These are phyloP conservation scores for Dipus sagitta DNA, from an alignment of 2,797 vertebrate genomes.

Conservation along the genomic window DNA sequence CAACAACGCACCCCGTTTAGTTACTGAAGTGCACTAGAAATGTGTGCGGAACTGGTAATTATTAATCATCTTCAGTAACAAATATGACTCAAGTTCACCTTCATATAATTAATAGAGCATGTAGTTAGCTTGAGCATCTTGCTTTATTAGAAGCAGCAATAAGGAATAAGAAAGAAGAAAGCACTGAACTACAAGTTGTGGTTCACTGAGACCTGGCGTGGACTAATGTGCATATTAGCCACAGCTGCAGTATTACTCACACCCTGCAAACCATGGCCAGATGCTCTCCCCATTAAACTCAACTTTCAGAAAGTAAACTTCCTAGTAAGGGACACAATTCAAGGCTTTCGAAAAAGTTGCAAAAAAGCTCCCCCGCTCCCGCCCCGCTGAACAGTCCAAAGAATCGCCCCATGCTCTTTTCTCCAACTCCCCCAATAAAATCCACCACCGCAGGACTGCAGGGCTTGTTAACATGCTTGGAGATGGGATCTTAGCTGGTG, in stretches of 20 bases:
- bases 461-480: neutral
- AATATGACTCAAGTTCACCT: slow-evolving; percentile 85
- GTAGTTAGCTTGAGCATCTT: slow-evolving; percentile 79
- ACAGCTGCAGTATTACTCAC: neutral
- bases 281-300: slow-evolving; percentile 6
- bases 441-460: neutral
- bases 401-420: neutral
- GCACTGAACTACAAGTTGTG: neutral
- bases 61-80: slow-evolving; percentile 87
- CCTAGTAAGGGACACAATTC: slow-evolving; percentile 35
- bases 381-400: neutral
- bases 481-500: neutral
- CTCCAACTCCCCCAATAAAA: neutral
- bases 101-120: slow-evolving; percentile 87
- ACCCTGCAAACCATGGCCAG: neutral
- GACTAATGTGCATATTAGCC: neutral
- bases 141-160: slow-evolving; percentile 70
- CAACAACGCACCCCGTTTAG: slow-evolving; percentile 82
- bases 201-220: neutral
- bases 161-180: slow-evolving; percentile 38
- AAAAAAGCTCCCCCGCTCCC: neutral
- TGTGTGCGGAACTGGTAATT: slow-evolving; percentile 84
- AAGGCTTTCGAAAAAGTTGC: slow-evolving; percentile 7
- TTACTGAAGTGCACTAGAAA: slow-evolving; percentile 83
- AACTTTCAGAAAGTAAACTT: slow-evolving; percentile 36